Base-by-base conservation (phyloP, 2,113 vertebrate species). In the Gallinago undulata region DNA sequence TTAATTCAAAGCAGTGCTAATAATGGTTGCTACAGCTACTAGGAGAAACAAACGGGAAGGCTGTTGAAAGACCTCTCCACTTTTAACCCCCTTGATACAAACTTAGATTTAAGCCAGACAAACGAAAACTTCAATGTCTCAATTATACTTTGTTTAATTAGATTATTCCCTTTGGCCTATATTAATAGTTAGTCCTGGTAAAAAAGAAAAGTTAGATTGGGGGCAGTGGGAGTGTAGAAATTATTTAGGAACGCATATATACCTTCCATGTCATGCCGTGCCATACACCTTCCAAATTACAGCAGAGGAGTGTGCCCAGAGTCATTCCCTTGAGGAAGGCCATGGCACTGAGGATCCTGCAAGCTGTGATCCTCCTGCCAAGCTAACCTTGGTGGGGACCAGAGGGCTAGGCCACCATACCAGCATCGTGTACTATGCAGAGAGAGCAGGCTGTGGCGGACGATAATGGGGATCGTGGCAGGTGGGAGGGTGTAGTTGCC, bases 1-100 rank as follows among this genome's bases (percentile, higher is more conserved):
- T 92, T 96, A 93, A 87, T 93, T 93, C 76, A 91, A 94, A 86
- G 89, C 64, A 72, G 21, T 22, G 25, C 19, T 95, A 92, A 82
- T 91, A 95, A 91, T 48, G 48, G 80, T 57, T 4, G 0, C 69
- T 70, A 55, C 50, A 67, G 37, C 86, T 72, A 87, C 83, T 37
- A 35, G 59, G 21, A 76, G 59, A 95, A 96, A 95, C 53, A 92
- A 89, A 84, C 68, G 55, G 67, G 21, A 80, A 92, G n/a, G 69
- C 47, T 91, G 16, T 64, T 69, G 73, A 91, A 94, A 90, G 60
- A 86, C 53, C 51, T 80, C 53, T 87, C 35, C 25, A 27, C 62
- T 94, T 93, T 94, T 90, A 92, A 91, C 72, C 37, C 47, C 25
- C 51, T 80, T 88, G 51, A 84, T 80, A 75, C 56, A 90, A 84